Evolutionary conservation across 2,113 vertebrate genomes (phyloP), one percentile per base, ranked within the genome.

Genomic region (Orthonyx spaldingii): DNA sequence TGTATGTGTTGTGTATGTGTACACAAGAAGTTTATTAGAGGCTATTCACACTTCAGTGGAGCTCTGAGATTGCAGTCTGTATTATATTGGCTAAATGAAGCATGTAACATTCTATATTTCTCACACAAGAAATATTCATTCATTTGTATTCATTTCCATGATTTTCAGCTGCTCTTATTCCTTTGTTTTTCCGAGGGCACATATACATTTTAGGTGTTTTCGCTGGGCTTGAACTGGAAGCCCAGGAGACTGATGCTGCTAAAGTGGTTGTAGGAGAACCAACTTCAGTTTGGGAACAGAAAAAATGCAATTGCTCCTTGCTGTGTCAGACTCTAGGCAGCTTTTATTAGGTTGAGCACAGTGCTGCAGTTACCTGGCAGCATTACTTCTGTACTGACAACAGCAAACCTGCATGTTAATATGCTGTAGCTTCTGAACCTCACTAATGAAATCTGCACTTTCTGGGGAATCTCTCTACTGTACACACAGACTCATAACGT

Each of bases 1-100:
- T 86, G 79, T 95, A 32, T 94, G 95, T 92, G 96, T 93, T 97
- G 92, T 95, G 90, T 70, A 77, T 92, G 93, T 94, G 90, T 95
- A 94, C 92, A 78, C 88, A 75, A 72, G 85, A 90, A 94, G 88
- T 97, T 96, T 94, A 94, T 95, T 94, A 94, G 86, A 90, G 56
- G 68, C 95, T 89, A 63, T 93, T 95, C 93, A 90, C 95, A 94
- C 94, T 84, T 90, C 93, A 95, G 42, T 86, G 79, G 60, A 93
- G 95, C 89, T 92, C 11, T 11, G 93, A 95, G 80, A 81, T 88
- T 95, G 89, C 86, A 74, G 80, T 33, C 95, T 60, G 39, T 78
- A 90, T 96, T 95, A 89, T 92, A 93, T 75, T 87, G 93, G 79
- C 78, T 94, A 92, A 95, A 95, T 90, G 94, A 93, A 94, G 90